Percentiles rank a stretch among this genome's conserved stretches.
Evolutionary conservation across 1,140 invertebrate species (phyloP).

Genomic region (Drosophila ananassae): DNA sequence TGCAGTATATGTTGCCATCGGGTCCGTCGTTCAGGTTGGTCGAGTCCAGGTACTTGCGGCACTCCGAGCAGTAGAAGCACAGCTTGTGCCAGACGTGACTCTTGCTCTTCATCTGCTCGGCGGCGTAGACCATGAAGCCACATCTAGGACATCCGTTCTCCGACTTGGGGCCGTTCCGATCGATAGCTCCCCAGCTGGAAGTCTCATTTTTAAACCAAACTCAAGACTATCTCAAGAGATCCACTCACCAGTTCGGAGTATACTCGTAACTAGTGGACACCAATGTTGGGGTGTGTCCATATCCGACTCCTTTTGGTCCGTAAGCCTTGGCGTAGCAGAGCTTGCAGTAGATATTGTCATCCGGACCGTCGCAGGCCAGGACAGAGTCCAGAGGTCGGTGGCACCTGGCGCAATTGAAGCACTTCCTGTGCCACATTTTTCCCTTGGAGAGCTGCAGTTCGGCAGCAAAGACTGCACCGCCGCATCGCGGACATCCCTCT

Average conservation of each 20-base stretch:
- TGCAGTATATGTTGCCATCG: slow-evolving; percentile 97
- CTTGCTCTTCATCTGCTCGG: slow-evolving; percentile 97
- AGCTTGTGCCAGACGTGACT: slow-evolving; percentile 96
- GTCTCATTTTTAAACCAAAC: neutral
- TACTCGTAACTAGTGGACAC: slow-evolving; percentile 90
- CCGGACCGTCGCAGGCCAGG: slow-evolving; percentile 94
- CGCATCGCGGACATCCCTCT: slow-evolving; percentile 95
- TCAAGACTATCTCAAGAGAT: neutral
- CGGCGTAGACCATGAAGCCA: slow-evolving; percentile 94
- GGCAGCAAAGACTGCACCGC: slow-evolving; percentile 96
- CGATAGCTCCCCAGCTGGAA: slow-evolving; percentile 41
- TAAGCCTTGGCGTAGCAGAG: slow-evolving; percentile 95
- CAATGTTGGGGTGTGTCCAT: slow-evolving; percentile 93
- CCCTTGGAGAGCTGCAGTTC: slow-evolving; percentile 97
- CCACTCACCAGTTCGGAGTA: slow-evolving; percentile 73
- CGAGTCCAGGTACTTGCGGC: slow-evolving; percentile 95
- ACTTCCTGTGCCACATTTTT: slow-evolving; percentile 97
- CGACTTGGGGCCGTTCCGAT: slow-evolving; percentile 57
- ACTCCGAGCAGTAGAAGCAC: slow-evolving; percentile 97
- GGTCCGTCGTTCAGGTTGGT: slow-evolving; percentile 96
- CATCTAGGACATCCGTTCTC: slow-evolving; percentile 91
- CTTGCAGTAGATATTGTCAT: slow-evolving; percentile 94
- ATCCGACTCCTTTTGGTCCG: slow-evolving; percentile 95
- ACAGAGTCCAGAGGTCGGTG: slow-evolving; percentile 97
- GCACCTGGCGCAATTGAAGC: slow-evolving; percentile 96